Evolutionary conservation across 2,888 invertebrate species (phyloP).

Genomic region (Himalopsyche kuldschensis): DNA sequence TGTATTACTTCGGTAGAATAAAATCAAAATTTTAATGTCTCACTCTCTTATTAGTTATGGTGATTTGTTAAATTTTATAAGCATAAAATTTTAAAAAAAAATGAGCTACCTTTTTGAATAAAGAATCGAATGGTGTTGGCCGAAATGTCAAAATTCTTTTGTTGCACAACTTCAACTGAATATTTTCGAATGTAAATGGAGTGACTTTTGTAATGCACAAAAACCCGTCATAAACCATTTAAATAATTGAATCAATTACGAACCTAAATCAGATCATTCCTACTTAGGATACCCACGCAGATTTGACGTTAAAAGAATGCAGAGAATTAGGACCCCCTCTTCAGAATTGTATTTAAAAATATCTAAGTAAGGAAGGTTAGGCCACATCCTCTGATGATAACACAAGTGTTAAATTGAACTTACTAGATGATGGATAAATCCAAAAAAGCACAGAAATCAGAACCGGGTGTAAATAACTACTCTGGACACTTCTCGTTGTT

Average conservation of each 20-base stretch:
- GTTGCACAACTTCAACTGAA: background rate
- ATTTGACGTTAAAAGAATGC: background rate
- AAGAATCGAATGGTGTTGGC: too few relatives aligned
- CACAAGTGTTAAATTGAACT: slow-evolving; percentile 4
- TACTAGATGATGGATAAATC: background rate
- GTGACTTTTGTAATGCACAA: background rate
- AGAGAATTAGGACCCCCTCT: slow-evolving; percentile 4
- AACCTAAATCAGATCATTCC: background rate
- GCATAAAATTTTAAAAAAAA: too few relatives aligned
- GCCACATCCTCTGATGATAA: slow-evolving; percentile 12
- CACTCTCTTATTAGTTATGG: too few relatives aligned
- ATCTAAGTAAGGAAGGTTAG: slow-evolving; percentile 30
- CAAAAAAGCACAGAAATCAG: background rate
- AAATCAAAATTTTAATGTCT: too few relatives aligned
- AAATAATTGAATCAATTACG: background rate
- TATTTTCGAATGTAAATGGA: background rate
- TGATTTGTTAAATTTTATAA: too few relatives aligned
- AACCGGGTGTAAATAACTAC: background rate
- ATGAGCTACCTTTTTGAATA: too few relatives aligned
- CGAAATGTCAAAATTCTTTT: background rate
- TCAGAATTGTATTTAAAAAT: slow-evolving; percentile 16
- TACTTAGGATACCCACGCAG: background rate
- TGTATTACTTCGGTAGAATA: too few relatives aligned
- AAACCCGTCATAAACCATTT: background rate
- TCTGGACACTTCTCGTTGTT: background rate